phyloP scores from a whole-genome alignment of 1,140 invertebrate species.

The Melipona quadrifasciata region DNA sequence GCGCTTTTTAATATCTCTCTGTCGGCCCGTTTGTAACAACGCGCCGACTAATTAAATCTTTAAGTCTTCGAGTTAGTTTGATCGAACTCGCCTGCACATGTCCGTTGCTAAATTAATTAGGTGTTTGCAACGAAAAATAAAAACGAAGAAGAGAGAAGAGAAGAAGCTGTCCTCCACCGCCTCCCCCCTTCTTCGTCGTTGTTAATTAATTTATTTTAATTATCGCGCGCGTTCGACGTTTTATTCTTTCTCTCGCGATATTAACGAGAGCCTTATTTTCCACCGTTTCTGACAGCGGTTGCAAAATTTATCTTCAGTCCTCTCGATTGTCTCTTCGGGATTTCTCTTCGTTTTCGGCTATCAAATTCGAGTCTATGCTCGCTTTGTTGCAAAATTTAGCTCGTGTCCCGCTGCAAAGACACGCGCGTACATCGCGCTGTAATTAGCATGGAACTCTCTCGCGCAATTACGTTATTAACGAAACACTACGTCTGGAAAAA shows the following conservation, averaged over 20 bases:
- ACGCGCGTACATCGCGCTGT: no score
- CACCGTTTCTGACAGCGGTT: not conserved
- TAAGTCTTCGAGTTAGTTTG: not conserved
- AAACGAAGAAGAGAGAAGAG: no score
- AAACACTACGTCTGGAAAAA: not conserved
- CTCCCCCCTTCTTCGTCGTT: no score
- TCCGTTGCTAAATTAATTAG: not conserved
- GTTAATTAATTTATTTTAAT: not conserved
- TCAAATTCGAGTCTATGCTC: not conserved
- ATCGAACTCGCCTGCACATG: not conserved
- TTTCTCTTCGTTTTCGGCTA: not conserved
- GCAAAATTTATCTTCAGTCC: not conserved
- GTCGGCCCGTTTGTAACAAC: not conserved
- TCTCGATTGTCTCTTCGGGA: not conserved
- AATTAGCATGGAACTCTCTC: not conserved
- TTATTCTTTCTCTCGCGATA: not conserved
- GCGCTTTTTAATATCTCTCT: not conserved
- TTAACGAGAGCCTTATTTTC: not conserved
- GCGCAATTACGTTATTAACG: not conserved
- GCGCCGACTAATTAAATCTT: not conserved
- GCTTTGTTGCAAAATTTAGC: slow-evolving; percentile 5
- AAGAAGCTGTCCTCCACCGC: no score
- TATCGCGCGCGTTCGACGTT: not conserved
- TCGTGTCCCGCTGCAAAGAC: not conserved
- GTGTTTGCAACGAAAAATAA: no score